Evolutionary conservation across 2,888 invertebrate genomes (phyloP).

Genomic region (Syritta pipiens): DNA sequence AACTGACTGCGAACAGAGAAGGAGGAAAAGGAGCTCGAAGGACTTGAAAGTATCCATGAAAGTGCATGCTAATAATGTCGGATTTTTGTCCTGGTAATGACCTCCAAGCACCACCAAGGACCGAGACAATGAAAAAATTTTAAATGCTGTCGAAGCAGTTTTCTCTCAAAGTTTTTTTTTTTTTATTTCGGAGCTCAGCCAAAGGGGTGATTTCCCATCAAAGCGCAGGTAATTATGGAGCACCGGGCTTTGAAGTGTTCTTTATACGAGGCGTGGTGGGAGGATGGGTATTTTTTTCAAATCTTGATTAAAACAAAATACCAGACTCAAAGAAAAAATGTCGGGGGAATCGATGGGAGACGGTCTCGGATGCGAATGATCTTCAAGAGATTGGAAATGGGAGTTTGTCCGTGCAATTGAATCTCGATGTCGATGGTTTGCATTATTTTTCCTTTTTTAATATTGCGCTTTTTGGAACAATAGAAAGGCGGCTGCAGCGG

Average conservation of each 20-base stretch:
- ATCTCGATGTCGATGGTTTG: too few species aligned
- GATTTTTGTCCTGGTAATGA: constrained; percentile 51
- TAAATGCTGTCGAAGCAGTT: constrained; percentile 50
- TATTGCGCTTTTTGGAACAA: too few species aligned
- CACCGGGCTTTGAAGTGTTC: constrained; percentile 14
- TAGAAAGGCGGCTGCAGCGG: too few species aligned
- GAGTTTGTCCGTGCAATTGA: too few species aligned
- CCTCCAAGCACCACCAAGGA: constrained; percentile 30
- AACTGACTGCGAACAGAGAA: too few species aligned
- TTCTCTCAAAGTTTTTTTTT: too few species aligned
- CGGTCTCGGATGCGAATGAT: too few species aligned
- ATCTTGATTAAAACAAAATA: too few species aligned
- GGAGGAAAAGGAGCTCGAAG: neutral
- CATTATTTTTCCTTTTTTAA: too few species aligned
- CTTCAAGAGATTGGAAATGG: too few species aligned
- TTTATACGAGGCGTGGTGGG: neutral
- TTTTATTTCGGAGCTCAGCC: constrained; percentile 47
- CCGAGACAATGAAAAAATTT: constrained; percentile 54
- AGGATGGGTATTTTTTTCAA: neutral
- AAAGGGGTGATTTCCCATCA: constrained; percentile 1
- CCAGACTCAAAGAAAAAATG: too few species aligned
- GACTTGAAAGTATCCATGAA: neutral
- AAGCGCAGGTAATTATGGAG: constrained; percentile 50
- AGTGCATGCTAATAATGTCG: constrained; percentile 44
- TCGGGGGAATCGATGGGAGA: too few species aligned